Evolutionary conservation across 2,113 vertebrate species (phyloP).

Genomic region (Microtus oregoni): DNA sequence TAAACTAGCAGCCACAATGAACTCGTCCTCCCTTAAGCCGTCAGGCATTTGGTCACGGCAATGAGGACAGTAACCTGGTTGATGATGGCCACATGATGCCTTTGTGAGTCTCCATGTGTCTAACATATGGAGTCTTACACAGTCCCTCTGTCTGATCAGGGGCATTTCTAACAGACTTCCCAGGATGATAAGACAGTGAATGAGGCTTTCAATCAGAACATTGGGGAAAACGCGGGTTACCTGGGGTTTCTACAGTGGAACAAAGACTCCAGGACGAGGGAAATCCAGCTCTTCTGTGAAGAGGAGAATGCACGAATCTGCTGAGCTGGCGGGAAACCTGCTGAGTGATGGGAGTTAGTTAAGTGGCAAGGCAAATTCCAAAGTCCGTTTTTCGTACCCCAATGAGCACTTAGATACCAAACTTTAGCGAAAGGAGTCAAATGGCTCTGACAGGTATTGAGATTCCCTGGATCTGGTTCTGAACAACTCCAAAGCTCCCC

Average conservation of each 20-base stretch:
- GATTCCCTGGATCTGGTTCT: neutral
- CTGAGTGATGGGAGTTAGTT: neutral
- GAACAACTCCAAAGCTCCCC: neutral
- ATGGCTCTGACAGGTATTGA: slow-evolving; percentile 14
- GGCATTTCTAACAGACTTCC: neutral
- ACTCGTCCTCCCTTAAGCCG: neutral
- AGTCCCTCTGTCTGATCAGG: neutral
- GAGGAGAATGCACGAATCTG: slow-evolving; percentile 42
- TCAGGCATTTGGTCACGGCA: neutral
- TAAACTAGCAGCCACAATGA: neutral
- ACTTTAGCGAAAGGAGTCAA: neutral
- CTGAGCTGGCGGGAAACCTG: slow-evolving; percentile 49
- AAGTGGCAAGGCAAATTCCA: slow-evolving; percentile 19
- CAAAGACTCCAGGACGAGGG: neutral
- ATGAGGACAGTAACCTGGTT: neutral
- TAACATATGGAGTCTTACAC: neutral
- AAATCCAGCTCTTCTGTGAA: slow-evolving; percentile 43
- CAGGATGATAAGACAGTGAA: neutral
- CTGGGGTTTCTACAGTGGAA: slow-evolving; percentile 23
- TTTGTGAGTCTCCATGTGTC: neutral
- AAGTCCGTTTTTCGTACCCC: neutral
- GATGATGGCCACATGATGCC: neutral
- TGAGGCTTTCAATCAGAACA: neutral
- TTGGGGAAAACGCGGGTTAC: neutral
- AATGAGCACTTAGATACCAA: neutral